Base-by-base conservation (phyloP, 2,888 invertebrate genomes). In the Gymnoscelis rufifasciata region DNA sequence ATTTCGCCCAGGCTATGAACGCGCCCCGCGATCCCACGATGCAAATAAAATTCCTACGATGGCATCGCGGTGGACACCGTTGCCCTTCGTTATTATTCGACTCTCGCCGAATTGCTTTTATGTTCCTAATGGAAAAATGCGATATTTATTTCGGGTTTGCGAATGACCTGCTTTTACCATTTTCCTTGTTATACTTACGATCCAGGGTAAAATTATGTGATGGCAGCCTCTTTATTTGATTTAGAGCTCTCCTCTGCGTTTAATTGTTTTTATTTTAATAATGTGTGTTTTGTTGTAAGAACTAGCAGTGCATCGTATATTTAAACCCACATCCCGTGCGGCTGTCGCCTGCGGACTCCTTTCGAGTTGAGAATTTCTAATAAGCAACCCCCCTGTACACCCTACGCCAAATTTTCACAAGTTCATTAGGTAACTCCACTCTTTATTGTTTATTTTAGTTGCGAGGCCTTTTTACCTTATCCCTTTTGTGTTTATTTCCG, bases 71-170 rank as follows among this genome's bases (percentile, higher is more conserved):
- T 78, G 84, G 83, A 83, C 84, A 82, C 68, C 74, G 75, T 78
- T 81, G 80, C 71, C 81, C 84, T 81, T 84, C 83, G 77, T 86
- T 86, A 81, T 84, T 88, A 87, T 87, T 86, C 86, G 78, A 71
- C 78, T 80, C 84, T 83, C 83, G 84, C 78, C 74, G 76, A 83
- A 86, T 84, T 79, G 82, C 83, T 86, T 86, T 86, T 83, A 84
- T 84, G 76, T 74, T 78, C 78, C 78, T 84, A 86, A 84, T 87
- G 84, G 84, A 83, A 83, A 82, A 82, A 78, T 77, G 77, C 78
- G 78, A 80, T 83, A 82, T 84, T 82, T 83, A 83, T 84, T 83
- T 80, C 77, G 74, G 71, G 73, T 75, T 78, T 80, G 68, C 69
- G 69, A 71, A 77, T 71, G 66, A 71, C 71, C 68, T 76, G 75